Evolutionary conservation across 2,113 vertebrate genomes (phyloP).

Genomic region (Dicaeum eximium): DNA sequence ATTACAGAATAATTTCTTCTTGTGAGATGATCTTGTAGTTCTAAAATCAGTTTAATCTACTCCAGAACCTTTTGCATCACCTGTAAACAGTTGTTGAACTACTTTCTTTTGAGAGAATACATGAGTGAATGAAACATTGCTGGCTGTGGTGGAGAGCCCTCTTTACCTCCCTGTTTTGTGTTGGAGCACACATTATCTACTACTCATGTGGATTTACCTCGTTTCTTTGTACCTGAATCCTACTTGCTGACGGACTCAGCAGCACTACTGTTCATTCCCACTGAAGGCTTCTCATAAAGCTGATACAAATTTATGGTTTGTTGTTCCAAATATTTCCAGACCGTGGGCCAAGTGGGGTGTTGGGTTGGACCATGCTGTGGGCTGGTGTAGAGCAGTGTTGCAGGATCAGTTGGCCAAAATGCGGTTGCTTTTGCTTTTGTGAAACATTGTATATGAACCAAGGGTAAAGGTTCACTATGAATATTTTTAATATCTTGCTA

Average conservation of each 20-base stretch:
- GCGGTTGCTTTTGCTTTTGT: neutral
- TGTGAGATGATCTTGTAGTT: neutral
- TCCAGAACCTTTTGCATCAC: neutral
- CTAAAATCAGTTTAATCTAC: neutral
- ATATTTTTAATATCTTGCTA: neutral
- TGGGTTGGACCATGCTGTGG: neutral
- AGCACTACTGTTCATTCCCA: neutral
- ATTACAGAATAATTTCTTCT: neutral
- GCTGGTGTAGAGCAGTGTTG: neutral
- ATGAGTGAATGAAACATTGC: neutral
- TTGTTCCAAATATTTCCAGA: neutral
- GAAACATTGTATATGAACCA: neutral
- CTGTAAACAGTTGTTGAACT: neutral
- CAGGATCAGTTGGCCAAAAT: neutral
- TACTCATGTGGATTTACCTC: neutral
- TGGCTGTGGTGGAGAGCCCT: neutral
- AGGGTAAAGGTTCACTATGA: neutral
- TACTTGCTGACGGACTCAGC: neutral
- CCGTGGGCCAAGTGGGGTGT: fast-evolving
- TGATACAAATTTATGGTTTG: neutral
- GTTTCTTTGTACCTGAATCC: neutral
- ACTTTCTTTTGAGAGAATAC: neutral
- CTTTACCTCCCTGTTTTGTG: neutral
- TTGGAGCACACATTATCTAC: neutral
- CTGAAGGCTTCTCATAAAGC: neutral